Base-by-base conservation (phyloP, 2,888 invertebrate genomes). In the Dolichomitus sp. region DNA sequence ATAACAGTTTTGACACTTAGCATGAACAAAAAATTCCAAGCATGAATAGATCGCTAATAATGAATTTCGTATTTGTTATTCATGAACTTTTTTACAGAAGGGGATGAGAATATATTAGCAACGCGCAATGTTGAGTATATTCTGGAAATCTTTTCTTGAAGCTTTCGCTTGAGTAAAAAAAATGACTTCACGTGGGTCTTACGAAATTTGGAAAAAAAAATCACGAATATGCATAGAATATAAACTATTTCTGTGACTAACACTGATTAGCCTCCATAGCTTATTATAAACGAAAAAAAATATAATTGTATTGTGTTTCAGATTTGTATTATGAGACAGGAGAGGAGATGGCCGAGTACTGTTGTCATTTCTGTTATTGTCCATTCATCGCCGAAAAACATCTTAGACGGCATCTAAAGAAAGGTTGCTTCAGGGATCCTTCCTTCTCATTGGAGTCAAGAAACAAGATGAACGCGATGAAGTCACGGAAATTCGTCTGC, bases 361-460 rank as follows among this genome's bases (percentile, higher is more conserved):
- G 12, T 54, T 54, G 54, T 4, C 27, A 54, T 54, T 54, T 54
- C 54, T 54, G 54, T 12, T 54, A 54, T 54, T 11, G 54, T 23
- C 54, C 23, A 3, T 54, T 27, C n/a, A 14, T 12, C 11, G 12
- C 4, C 27, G 14, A 54, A 27, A 27, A 2, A 4, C 12, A 54
- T 4, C 54, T 54, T 12, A 54, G 9, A 19, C 80, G 87, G 1
- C 88, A 89, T 57, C 40, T 88, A 57, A 88, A 83, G 12, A 76
- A 74, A 2, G 88, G 90, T n/a, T 90, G 90, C 66, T 87, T 86
- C 80, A 87, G 76, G 88, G 89, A 88, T 23, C 87, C 85, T 4
- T 57, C 75, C 2, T 87, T 85, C n/a, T 63, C 85, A n/a, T 42
- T 85, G 19, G 85, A 86, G 59, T 45, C 80, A 27, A 80, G 83